Percentiles rank a stretch among this genome's conserved stretches.
phyloP scores from a whole-genome alignment of 2,888 invertebrate genomes.

The Ariolimax columbianus region DNA sequence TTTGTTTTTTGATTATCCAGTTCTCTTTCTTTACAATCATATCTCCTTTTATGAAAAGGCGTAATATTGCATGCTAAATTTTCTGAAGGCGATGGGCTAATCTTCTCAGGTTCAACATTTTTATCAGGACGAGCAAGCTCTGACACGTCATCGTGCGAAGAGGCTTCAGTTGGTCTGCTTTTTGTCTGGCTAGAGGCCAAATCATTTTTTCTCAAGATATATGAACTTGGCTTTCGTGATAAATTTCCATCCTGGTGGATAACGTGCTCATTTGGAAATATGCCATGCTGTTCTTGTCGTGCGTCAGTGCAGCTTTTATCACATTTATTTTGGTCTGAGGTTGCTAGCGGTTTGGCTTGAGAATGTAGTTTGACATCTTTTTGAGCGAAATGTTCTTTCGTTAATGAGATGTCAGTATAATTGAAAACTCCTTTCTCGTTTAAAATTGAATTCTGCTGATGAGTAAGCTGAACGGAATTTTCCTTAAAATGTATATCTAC shows the following conservation, averaged over 20 bases:
- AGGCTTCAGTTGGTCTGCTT: background rate
- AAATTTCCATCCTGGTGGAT: background rate
- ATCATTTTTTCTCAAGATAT: background rate
- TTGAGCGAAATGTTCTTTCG: background rate
- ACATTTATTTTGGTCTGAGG: background rate
- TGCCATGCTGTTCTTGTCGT: background rate
- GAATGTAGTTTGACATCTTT: background rate
- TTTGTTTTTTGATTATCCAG: conserved; percentile 17
- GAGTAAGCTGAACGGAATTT: background rate
- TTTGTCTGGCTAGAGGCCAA: background rate
- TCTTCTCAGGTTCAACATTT: background rate
- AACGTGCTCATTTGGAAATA: conserved; percentile 1
- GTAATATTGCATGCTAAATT: background rate
- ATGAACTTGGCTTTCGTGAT: conserved; percentile 17
- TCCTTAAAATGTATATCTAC: background rate
- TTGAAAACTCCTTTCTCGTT: background rate
- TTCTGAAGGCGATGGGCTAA: background rate
- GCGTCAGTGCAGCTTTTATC: conserved; percentile 12
- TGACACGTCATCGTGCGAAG: background rate
- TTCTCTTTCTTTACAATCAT: background rate
- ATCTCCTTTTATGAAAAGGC: background rate
- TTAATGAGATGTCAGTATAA: background rate
- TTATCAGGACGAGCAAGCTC: background rate
- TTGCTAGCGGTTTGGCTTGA: background rate
- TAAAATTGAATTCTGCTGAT: background rate